Percentiles rank a stretch among this genome's conserved stretches.
These are phyloP conservation scores for Myiothlypis coronata DNA, from an alignment of 2,797 vertebrate genomes.

Conservation along the genomic window DNA sequence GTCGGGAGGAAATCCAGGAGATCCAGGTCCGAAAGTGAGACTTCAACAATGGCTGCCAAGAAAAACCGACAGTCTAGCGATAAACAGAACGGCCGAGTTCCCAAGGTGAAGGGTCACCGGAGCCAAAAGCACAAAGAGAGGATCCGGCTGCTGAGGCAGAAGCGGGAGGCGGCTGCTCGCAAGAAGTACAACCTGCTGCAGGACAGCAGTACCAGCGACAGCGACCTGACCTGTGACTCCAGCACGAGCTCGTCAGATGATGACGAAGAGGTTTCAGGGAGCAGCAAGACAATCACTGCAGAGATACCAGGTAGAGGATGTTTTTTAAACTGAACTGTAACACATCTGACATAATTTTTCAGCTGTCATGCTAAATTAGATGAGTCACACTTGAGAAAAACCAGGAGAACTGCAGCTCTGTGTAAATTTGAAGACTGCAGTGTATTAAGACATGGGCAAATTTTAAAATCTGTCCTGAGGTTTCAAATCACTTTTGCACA, in stretches of 20 bases:
- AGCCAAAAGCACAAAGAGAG: slow-evolving; percentile 98
- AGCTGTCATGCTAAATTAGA: slow-evolving; percentile 73
- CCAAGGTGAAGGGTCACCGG: slow-evolving; percentile 89
- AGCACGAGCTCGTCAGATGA: slow-evolving; percentile 84
- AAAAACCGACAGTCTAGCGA: slow-evolving; percentile 92
- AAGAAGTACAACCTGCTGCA: slow-evolving; percentile 98
- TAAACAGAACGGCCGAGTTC: slow-evolving; percentile 89
- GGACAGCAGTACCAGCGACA: slow-evolving; percentile 99
- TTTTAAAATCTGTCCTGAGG: too few relatives aligned
- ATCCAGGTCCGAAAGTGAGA: slow-evolving; percentile 92
- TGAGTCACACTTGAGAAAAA: slow-evolving; percentile 72
- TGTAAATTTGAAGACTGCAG: slow-evolving; percentile 76
- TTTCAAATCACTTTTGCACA: too few relatives aligned
- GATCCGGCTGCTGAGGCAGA: slow-evolving; percentile 93
- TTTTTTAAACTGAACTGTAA: slow-evolving; percentile 82
- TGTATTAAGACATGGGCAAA: slow-evolving; percentile 41
- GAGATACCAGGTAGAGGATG: slow-evolving; percentile 96
- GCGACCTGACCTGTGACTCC: slow-evolving; percentile 96
- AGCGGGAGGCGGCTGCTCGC: slow-evolving; percentile 92
- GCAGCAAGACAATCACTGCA: slow-evolving; percentile 96
- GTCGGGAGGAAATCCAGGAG: slow-evolving; percentile 89
- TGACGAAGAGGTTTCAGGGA: slow-evolving; percentile 90
- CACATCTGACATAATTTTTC: slow-evolving; percentile 64
- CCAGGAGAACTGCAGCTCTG: slow-evolving; percentile 73
- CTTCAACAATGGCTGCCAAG: slow-evolving; percentile 92